phyloP scores from a whole-genome alignment of 2,113 vertebrate species.

The Apeltes quadracus region DNA sequence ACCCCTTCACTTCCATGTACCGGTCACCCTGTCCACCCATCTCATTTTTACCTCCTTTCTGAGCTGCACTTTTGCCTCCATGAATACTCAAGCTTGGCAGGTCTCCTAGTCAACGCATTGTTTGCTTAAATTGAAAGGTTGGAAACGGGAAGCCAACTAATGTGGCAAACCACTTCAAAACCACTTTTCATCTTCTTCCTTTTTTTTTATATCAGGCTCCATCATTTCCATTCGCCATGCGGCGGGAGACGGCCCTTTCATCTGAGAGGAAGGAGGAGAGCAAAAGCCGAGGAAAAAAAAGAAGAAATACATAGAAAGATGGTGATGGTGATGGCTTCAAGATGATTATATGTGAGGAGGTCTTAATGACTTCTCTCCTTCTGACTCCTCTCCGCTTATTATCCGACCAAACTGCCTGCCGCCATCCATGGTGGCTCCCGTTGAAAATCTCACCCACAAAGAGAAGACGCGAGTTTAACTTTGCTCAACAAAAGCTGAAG shows the following conservation, averaged over 20 bases:
- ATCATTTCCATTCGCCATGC: constrained; percentile 70
- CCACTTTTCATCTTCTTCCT: constrained; percentile 74
- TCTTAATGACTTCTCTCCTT: constrained; percentile 68
- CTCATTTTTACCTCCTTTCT: constrained; percentile 42
- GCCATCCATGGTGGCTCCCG: constrained; percentile 27
- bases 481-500: constrained; percentile 45
- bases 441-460: constrained; percentile 46
- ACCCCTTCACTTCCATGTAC: not conserved
- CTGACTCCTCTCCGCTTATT: constrained; percentile 68
- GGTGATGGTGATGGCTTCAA: constrained; percentile 57
- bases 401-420: constrained; percentile 53
- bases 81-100: constrained; percentile 37
- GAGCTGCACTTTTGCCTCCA: constrained; percentile 21
- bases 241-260: constrained; percentile 71
- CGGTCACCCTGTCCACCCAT: constrained; percentile 18
- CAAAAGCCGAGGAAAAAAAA: constrained; percentile 29
- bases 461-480: constrained; percentile 40
- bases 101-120: constrained; percentile 61
- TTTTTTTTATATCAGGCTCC: constrained; percentile 67
- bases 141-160: constrained; percentile 59
- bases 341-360: constrained; percentile 74
- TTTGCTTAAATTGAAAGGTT: constrained; percentile 75
- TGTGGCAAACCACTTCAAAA: constrained; percentile 76
- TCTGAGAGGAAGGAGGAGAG: constrained; percentile 50
- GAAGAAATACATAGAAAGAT: constrained; percentile 31